Conservation (phyloP, 2,888 invertebrate genomes). For the Drosophila gaucha region DNA sequence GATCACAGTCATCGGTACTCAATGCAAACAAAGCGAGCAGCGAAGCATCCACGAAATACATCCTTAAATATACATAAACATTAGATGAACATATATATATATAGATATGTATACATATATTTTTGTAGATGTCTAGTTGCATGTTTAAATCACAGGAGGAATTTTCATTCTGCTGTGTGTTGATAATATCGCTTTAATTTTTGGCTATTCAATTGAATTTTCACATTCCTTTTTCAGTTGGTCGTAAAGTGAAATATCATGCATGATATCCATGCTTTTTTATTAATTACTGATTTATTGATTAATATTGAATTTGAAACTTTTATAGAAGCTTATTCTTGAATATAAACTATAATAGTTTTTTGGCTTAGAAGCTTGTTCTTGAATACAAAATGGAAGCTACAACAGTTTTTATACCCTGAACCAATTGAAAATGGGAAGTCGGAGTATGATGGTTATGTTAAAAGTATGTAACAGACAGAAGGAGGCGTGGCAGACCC, state of each 20-base stretch:
- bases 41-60: constrained; percentile 42
- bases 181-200: background rate
- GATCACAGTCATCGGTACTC: constrained; percentile 53
- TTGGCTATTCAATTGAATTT: background rate
- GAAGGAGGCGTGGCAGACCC: no score
- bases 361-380: no score
- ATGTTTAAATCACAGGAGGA: constrained; percentile 22
- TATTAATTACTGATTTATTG: no score
- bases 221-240: background rate
- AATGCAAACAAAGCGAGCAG: constrained; percentile 52
- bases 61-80: constrained; percentile 34
- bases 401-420: no score
- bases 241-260: background rate
- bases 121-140: background rate
- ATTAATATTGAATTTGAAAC: no score
- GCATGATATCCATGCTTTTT: background rate
- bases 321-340: no score
- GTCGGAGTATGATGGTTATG: no score
- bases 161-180: background rate
- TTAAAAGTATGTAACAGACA: no score
- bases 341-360: no score
- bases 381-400: no score
- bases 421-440: no score
- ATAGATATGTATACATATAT: background rate
- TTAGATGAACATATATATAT: background rate